Conservation (phyloP, 2,888 invertebrate species). For the Drosophila phalerata region DNA sequence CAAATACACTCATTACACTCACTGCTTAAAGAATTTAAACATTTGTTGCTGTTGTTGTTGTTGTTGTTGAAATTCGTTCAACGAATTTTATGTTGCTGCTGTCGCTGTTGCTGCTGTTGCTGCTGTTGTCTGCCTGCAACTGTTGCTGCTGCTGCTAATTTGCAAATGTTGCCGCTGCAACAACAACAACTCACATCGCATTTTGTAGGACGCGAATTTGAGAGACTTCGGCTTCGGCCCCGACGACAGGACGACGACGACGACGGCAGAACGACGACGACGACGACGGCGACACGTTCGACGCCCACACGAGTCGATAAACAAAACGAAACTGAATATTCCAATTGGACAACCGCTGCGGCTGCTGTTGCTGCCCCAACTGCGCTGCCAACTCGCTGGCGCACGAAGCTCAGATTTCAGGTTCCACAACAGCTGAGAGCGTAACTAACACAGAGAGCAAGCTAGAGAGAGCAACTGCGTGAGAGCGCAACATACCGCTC, state of each 20-base stretch:
- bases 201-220: conserved; percentile 35
- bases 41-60: conserved; percentile 14
- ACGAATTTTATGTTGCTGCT: conserved; percentile 43
- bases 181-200: conserved; percentile 51
- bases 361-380: conserved; percentile 52
- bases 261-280: conserved; percentile 39
- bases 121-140: conserved; percentile 39
- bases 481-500: conserved; percentile 8
- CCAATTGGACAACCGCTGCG: conserved; percentile 45
- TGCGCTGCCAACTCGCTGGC: conserved; percentile 56
- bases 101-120: conserved; percentile 38
- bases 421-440: conserved; percentile 50
- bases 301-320: conserved; percentile 74
- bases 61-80: conserved; percentile 50
- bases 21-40: conserved; percentile 16
- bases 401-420: conserved; percentile 76
- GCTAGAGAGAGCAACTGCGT: conserved; percentile 14
- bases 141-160: conserved; percentile 62
- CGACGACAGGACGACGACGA: conserved; percentile 27
- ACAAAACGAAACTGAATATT: conserved; percentile 68
- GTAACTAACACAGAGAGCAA: not conserved
- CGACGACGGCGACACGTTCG: conserved; percentile 38
- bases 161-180: conserved; percentile 53
- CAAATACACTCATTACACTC: conserved; percentile 7
- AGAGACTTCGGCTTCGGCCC: conserved; percentile 15